Base-by-base conservation (phyloP, 2,113 vertebrate genomes). In the Tenebrosternarchus preto region DNA sequence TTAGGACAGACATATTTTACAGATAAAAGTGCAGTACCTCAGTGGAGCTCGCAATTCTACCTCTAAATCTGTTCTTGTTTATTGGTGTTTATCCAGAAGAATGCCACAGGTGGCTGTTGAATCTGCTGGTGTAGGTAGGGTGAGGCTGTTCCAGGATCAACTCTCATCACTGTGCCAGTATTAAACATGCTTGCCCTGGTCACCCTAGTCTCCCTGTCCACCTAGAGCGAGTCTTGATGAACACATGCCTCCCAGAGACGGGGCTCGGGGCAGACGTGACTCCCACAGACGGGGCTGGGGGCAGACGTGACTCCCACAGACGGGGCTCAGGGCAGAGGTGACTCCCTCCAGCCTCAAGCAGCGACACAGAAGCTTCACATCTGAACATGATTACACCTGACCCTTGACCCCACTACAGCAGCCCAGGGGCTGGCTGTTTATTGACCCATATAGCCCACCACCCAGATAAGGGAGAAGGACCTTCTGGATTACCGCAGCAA, bases 381-480 rank as follows among this genome's bases (percentile, higher is more conserved):
- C 53, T 16, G 39, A 55, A 56, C 67, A 55, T 22, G 79, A 73
- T 75, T 83, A 64, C 46, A 24, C 63, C 46, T 78, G 50, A 22
- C 20, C 46, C 16, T 19, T 27, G 20, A 31, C 63, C 19, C 29
- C 67, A 27, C 33, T 22, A 39, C 39, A 31, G 31, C 68, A 64
- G 27, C 27, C 25, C 25, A 36, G 36, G 55, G 72, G 36, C 71
- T 53, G 31, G 64, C 71, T n/a, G 15, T 71, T 53, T 25, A 59
- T 60, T 36, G 29, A 36, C 36, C 8, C 59, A 53, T 73, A 24
- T 24, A 22, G 73, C 55, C 53, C 53, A 66, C 33, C 55, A 36
- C 72, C 56, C 72, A 80, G 77, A 83, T 80, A 80, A 76, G 46
- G 57, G 22, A 31, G 33, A 56, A 68, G 61, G 46, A 46, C n/a